Evolutionary conservation across 1,140 invertebrate species (phyloP).

Genomic region (Gonioctena quinquepunctata): DNA sequence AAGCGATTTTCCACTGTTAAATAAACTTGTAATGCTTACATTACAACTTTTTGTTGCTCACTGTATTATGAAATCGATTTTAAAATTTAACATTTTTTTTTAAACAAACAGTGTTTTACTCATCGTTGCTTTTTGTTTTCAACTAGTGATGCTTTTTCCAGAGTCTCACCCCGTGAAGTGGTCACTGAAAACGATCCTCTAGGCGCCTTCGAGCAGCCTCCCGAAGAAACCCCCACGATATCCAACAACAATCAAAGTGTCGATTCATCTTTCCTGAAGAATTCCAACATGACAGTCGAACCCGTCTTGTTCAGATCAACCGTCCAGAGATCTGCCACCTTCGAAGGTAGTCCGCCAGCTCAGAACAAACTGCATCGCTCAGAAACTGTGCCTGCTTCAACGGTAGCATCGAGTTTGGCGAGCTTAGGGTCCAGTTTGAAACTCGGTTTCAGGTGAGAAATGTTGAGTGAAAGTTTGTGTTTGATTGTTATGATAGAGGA

Average conservation of each 20-base stretch:
- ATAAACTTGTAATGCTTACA: too few species aligned
- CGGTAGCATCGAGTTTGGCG: conserved; percentile 74
- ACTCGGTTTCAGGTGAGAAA: conserved; percentile 78
- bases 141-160: too few species aligned
- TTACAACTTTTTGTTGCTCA: too few species aligned
- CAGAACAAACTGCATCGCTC: conserved; percentile 70
- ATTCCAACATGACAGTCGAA: conserved; percentile 39
- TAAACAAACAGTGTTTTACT: too few species aligned
- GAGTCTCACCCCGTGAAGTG: conserved; percentile 31
- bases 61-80: too few species aligned
- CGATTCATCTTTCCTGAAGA: conserved; percentile 16
- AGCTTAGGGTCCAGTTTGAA: conserved; percentile 79
- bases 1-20: too few species aligned
- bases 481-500: neutral
- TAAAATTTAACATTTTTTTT: too few species aligned
- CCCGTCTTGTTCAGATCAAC: conserved; percentile 48
- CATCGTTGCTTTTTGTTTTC: too few species aligned
- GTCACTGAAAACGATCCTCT: conserved; percentile 63
- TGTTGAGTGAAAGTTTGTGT: neutral
- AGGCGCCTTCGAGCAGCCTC: conserved; percentile 72
- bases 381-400: conserved; percentile 78
- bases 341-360: conserved; percentile 61
- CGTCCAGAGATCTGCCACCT: conserved; percentile 61
- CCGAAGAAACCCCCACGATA: conserved; percentile 35
- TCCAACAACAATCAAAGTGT: conserved; percentile 33